Evolutionary conservation across 1,140 invertebrate species (phyloP).

Genomic region (Tetraneura akinire): DNA sequence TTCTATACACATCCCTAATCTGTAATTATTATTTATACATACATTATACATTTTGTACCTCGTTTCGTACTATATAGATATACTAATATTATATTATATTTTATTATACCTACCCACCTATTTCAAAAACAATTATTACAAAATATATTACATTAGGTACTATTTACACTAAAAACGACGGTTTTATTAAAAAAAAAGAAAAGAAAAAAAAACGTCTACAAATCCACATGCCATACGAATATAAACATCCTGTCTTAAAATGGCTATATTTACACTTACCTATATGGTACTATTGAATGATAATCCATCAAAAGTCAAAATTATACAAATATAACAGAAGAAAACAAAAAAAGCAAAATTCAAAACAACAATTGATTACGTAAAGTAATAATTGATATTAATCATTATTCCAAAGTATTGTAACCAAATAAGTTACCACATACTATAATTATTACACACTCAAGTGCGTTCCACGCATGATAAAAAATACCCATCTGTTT

Average conservation of each 20-base stretch:
- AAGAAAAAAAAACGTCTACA: neutral
- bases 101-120: too few species aligned
- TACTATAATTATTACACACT: constrained; percentile 4
- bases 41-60: too few species aligned
- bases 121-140: neutral
- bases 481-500: constrained; percentile 31
- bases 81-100: too few species aligned
- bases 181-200: neutral
- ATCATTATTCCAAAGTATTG: constrained; percentile 15
- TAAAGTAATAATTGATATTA: neutral
- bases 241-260: neutral
- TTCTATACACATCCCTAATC: too few species aligned
- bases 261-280: neutral
- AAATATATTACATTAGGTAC: too few species aligned
- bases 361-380: neutral
- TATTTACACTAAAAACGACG: neutral
- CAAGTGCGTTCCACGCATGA: constrained; percentile 22
- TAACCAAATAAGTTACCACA: constrained; percentile 5
- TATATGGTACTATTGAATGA: too few species aligned
- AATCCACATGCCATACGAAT: neutral
- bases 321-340: neutral
- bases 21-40: too few species aligned
- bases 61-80: neutral
- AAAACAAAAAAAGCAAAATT: neutral
- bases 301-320: neutral